A percentile compares a stretch with the other conserved stretches of the same genome.
These are phyloP conservation scores for Yasuhikotakia modesta DNA, from an alignment of 2,797 vertebrate species.

Conservation along the genomic window DNA sequence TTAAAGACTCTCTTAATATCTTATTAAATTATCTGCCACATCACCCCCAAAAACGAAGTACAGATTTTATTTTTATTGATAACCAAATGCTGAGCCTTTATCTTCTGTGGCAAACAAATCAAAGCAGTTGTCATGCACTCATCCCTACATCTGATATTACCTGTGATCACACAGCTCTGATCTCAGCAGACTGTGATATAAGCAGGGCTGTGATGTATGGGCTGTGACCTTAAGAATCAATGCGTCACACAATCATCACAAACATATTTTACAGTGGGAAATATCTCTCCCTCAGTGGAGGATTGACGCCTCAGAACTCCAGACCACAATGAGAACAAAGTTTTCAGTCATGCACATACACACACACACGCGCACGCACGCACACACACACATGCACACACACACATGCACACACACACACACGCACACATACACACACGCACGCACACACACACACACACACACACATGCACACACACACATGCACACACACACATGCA, in stretches of 20 bases:
- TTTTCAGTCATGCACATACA: too few relatives aligned
- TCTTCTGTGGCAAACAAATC: not conserved
- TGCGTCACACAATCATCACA: conserved; percentile 20
- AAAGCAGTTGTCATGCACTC: not conserved
- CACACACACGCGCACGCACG: too few relatives aligned
- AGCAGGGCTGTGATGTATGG: not conserved
- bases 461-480: too few relatives aligned
- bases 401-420: too few relatives aligned
- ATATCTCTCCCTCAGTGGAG: conserved; percentile 5
- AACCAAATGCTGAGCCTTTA: not conserved
- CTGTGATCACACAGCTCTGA: conserved; percentile 23
- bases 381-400: too few relatives aligned
- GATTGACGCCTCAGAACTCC: conserved; percentile 5
- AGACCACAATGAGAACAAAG: not conserved
- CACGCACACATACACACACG: too few relatives aligned
- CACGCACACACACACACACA: too few relatives aligned
- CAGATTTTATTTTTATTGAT: not conserved
- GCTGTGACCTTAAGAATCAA: conserved; percentile 2
- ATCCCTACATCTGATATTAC: conserved; percentile 41
- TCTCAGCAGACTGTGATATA: conserved; percentile 8
- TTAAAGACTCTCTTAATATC: not conserved
- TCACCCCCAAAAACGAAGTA: not conserved
- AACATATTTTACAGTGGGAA: conserved; percentile 18
- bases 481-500: too few relatives aligned
- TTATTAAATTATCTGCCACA: not conserved